phyloP scores from a whole-genome alignment of 2,797 vertebrate species.

The Scomberomorus guttatus region DNA sequence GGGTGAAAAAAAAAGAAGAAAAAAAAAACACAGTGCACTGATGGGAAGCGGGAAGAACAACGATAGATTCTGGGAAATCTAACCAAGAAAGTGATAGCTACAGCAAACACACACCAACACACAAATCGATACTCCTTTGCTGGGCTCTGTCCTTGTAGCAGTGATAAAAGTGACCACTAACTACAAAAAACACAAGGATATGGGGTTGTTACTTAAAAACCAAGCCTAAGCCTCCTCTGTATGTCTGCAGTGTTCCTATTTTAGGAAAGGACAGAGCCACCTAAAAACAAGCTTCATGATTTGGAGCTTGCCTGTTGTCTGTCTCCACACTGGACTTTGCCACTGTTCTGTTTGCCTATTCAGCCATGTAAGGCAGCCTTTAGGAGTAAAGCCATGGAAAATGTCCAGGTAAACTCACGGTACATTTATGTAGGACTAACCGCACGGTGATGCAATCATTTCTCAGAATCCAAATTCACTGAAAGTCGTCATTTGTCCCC shows the following conservation, averaged over 20 bases:
- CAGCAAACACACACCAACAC: conserved; percentile 59
- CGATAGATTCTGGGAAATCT: conserved; percentile 77
- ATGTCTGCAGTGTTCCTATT: conserved; percentile 27
- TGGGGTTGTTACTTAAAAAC: conserved; percentile 42
- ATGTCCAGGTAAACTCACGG: conserved; percentile 6
- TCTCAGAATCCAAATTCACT: conserved; percentile 8
- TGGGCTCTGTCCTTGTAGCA: conserved; percentile 48
- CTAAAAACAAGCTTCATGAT: neutral
- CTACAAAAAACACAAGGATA: conserved; percentile 44
- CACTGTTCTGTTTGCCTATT: conserved; percentile 31
- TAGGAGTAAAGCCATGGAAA: conserved; percentile 18
- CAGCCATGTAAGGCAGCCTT: conserved; percentile 12
- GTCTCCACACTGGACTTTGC: conserved; percentile 43
- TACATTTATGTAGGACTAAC: neutral
- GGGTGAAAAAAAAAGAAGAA: conserved; percentile 30
- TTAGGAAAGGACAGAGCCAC: conserved; percentile 19
- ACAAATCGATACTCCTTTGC: conserved; percentile 76
- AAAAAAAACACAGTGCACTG: conserved; percentile 32
- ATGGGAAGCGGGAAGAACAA: conserved; percentile 60
- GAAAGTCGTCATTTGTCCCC: conserved; percentile 4
- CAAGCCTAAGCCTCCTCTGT: conserved; percentile 30
- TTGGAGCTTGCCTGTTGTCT: conserved; percentile 7
- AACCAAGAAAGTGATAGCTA: conserved; percentile 76
- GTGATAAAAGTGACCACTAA: conserved; percentile 55
- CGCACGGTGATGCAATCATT: conserved; percentile 3